Percentiles rank a stretch among this genome's conserved stretches.
These are phyloP conservation scores for Dipodomys stephensi DNA, from an alignment of 2,113 vertebrate genomes.

Conservation along the genomic window DNA sequence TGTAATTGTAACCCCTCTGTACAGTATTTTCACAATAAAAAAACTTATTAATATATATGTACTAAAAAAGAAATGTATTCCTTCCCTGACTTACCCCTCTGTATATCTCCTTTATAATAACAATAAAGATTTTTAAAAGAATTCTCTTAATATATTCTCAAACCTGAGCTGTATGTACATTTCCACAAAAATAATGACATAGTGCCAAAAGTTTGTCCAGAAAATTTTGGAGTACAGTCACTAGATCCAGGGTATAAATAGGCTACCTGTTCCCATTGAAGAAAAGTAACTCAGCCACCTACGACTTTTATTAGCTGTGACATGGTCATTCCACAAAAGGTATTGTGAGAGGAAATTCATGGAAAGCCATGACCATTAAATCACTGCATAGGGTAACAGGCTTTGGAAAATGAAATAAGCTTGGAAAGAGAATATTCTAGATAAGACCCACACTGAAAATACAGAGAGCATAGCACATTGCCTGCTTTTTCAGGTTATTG, in stretches of 20 bases:
- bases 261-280: background rate
- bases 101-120: too few relatives aligned
- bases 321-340: background rate
- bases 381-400: background rate
- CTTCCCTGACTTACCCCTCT: too few relatives aligned
- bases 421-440: background rate
- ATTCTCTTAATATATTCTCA: background rate
- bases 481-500: accelerated
- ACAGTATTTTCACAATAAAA: too few relatives aligned
- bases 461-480: background rate
- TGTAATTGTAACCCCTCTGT: too few relatives aligned
- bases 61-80: too few relatives aligned
- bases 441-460: background rate
- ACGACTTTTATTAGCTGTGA: background rate
- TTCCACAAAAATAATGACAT: background rate
- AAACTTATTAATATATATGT: too few relatives aligned
- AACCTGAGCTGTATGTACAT: background rate
- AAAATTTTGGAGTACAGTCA: background rate
- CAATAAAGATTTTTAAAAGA: too few relatives aligned
- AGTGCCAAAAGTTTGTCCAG: background rate
- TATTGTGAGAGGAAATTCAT: background rate
- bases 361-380: background rate
- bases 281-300: background rate
- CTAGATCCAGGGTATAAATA: background rate
- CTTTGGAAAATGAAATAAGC: background rate